These are phyloP conservation scores for Lissonota sp. DNA, from an alignment of 2,888 invertebrate species.

Conservation along the genomic window DNA sequence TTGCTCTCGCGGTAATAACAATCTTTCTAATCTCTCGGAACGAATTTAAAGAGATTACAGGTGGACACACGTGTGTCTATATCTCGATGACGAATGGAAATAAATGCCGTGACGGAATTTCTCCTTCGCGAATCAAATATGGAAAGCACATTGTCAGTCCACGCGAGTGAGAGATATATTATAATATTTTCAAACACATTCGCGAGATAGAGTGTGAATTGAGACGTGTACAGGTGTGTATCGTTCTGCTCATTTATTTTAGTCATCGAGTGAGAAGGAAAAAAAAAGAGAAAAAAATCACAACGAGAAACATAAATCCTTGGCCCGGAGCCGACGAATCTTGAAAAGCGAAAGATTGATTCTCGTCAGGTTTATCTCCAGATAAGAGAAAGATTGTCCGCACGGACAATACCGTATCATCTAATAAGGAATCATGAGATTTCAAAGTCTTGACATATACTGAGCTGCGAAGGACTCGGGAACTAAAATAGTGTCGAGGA, in stretches of 20 bases:
- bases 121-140: slow-evolving; percentile 55
- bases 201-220: slow-evolving; percentile 33
- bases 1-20: slow-evolving; percentile 28
- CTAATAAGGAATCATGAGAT: slow-evolving; percentile 18
- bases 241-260: slow-evolving; percentile 35
- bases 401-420: no score
- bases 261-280: slow-evolving; percentile 26
- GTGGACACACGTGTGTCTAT: slow-evolving; percentile 8
- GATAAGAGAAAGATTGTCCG: slow-evolving; percentile 28
- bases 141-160: slow-evolving; percentile 33
- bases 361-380: slow-evolving; percentile 10
- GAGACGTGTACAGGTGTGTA: slow-evolving; percentile 29
- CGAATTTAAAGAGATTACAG: slow-evolving; percentile 32
- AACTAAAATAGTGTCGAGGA: not conserved
- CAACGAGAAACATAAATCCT: slow-evolving; percentile 32
- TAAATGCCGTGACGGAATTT: slow-evolving; percentile 47
- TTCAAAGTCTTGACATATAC: not conserved
- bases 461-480: not conserved
- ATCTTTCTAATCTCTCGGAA: slow-evolving; percentile 31
- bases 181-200: not conserved
- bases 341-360: slow-evolving; percentile 3
- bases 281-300: slow-evolving; percentile 4
- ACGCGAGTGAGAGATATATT: slow-evolving; percentile 6
- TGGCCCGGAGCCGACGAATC: slow-evolving; percentile 26
- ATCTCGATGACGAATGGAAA: slow-evolving; percentile 52